Base-by-base conservation (phyloP, 1,140 invertebrate species). In the Brachionus calyciflorus region DNA sequence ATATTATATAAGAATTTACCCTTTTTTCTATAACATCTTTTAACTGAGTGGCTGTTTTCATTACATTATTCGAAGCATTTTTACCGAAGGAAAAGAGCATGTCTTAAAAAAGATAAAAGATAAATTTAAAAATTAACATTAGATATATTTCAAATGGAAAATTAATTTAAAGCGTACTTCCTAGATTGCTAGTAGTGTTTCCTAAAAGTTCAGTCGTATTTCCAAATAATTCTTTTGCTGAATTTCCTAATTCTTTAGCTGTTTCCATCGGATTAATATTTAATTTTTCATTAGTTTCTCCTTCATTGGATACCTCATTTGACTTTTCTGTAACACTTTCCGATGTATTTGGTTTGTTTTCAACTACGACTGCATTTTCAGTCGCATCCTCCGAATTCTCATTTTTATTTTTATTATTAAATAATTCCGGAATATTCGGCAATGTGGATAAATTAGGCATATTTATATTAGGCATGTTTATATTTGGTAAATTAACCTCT, bases 21-120 rank as follows among this genome's bases (percentile, higher is more conserved):
- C 94, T 96, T 87, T 96, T 92, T 86, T 95, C 93, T 76, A 96
- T 93, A 80, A 92, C 92, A 85, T 94, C 92, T 88, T 96, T 96
- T 80, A 97, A 91, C 85, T 96, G 94, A 79, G 90, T 93, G 76
- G 91, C 89, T 78, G 90, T 91, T 84, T 91, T 81, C 48, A 81
- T 81, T 6, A 85, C 82, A 63, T 81, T 82, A 55, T 81, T 80
- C 14, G 81, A 78, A 24, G 83, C 83, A 70, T 80, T 80, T 78
- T 84, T 84, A 51, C 83, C 82, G 78, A 84, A 80, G 6, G 69
- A 73, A 55, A 73, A 73, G 12, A 73, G 21, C 69, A 73, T 73
- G 19, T 73, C 60, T 65, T 21, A 19, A 21, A 46, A 26, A n/a
- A n/a, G n/a, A n/a, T n/a, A n/a, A n/a, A n/a, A n/a, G n/a, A n/a